A percentile compares a stretch with the other conserved stretches of the same genome.
Evolutionary conservation across 2,113 vertebrate genomes (phyloP).

Genomic region (Canis aureus): DNA sequence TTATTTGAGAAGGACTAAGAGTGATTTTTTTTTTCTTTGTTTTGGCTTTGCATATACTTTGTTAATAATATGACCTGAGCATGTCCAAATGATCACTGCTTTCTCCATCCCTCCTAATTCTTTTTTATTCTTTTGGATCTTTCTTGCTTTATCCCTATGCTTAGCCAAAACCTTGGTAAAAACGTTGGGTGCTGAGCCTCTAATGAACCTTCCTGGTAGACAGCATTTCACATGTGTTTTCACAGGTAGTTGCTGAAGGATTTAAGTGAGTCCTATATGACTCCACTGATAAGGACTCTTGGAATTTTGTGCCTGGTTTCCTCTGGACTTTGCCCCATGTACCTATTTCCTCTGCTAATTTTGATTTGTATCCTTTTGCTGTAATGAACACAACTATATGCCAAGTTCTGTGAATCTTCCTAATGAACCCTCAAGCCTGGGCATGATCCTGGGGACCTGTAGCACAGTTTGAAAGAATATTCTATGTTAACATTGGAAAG

Average conservation of each 20-base stretch:
- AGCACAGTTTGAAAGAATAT: slow-evolving; percentile 1
- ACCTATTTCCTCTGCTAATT: background rate
- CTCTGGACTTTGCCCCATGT: background rate
- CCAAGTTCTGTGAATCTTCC: background rate
- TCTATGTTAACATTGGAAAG: background rate
- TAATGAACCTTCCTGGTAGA: background rate
- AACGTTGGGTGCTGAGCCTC: background rate
- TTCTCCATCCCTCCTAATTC: background rate
- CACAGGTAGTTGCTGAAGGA: background rate
- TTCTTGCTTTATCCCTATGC: background rate
- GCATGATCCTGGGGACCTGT: background rate
- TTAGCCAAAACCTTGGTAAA: slow-evolving; percentile 46
- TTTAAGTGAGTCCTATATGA: background rate
- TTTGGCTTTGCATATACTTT: slow-evolving; percentile 32
- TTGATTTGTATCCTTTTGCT: background rate
- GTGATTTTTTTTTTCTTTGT: background rate
- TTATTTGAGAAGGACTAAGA: slow-evolving; percentile 32
- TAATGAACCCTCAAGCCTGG: background rate
- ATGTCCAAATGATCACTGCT: background rate
- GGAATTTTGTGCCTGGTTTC: background rate
- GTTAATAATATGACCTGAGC: background rate
- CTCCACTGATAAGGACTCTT: background rate
- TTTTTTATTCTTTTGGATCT: background rate
- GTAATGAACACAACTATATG: background rate
- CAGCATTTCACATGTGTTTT: background rate